phyloP scores from a whole-genome alignment of 1,140 invertebrate species.

The Zelostemma sp. region DNA sequence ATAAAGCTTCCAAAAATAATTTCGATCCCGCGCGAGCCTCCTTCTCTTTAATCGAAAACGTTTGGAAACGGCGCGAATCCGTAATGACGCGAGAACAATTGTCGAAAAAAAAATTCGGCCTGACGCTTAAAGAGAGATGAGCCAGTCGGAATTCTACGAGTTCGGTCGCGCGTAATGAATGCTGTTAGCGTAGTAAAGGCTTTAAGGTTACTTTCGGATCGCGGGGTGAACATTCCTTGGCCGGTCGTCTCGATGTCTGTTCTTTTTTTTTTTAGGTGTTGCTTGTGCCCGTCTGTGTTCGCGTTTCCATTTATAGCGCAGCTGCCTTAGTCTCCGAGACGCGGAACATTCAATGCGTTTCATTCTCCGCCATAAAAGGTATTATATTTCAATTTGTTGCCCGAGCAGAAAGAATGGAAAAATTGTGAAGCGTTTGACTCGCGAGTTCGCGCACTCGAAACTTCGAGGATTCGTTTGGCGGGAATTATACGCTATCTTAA shows the following conservation, averaged over 20 bases:
- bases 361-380: slow-evolving; percentile 37
- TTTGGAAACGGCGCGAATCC: too few relatives aligned
- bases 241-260: slow-evolving; percentile 55
- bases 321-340: slow-evolving; percentile 45
- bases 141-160: slow-evolving; percentile 46
- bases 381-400: slow-evolving; percentile 34
- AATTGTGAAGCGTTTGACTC: too few relatives aligned
- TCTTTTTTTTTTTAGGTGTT: slow-evolving; percentile 61
- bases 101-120: slow-evolving; percentile 9
- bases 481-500: too few relatives aligned
- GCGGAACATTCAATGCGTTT: slow-evolving; percentile 42
- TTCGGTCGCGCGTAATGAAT: slow-evolving; percentile 45
- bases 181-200: slow-evolving; percentile 45
- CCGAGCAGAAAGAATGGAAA: too few relatives aligned
- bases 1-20: too few relatives aligned
- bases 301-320: slow-evolving; percentile 58
- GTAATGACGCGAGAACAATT: too few relatives aligned
- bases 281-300: slow-evolving; percentile 55
- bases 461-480: slow-evolving; percentile 11
- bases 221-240: slow-evolving; percentile 56
- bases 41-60: too few relatives aligned
- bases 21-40: too few relatives aligned
- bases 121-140: slow-evolving; percentile 42
- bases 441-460: too few relatives aligned
- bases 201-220: slow-evolving; percentile 49